Base-by-base conservation (phyloP, 2,888 invertebrate species). In the Empis livida region DNA sequence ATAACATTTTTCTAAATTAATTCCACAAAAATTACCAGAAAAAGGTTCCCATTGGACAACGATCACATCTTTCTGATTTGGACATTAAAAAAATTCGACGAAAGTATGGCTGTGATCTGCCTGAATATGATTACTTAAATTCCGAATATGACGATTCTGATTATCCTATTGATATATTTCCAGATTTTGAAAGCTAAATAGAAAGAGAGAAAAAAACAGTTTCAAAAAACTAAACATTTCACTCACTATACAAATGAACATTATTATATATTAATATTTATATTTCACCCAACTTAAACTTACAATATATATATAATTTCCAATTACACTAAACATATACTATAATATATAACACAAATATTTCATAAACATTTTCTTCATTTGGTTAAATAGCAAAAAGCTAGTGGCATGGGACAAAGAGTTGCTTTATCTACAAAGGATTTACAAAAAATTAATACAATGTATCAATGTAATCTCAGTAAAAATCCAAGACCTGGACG, bases 371-470 rank as follows among this genome's bases (percentile, higher is more conserved):
- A 35, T n/a, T 35, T 35, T 35, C n/a, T 13, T 35, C 13, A n/a
- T n/a, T 35, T 27, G 23, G 51, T 54, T 47, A 11, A 38, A 38
- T 23, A 55, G 49, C 3, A 20, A 51, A 2, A 61, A 61, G 53
- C 58, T 3, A 27, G 41, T 3, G 49, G 52, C 30, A 61, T 66
- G 61, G 66, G 66, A 3, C 66, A 65, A 47, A 59, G 65, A 1
- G 46, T 35, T 1, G 64, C 63, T 3, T 65, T 65, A 44, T 65
- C 66, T 1, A n/a, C 43, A 3, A 56, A 58, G 4, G 65, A 65
- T 53, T 47, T 65, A 10, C 51, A 48, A 10, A 65, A 64, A 52
- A 61, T 66, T n/a, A 64, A 63, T 41, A 51, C 57, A 6, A 64
- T 66, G 66, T 66, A 65, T 51, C 58, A 56, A 42, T 65, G 65